Evolutionary conservation across 2,888 invertebrate species (phyloP).

Genomic region (Oasisia sp.): DNA sequence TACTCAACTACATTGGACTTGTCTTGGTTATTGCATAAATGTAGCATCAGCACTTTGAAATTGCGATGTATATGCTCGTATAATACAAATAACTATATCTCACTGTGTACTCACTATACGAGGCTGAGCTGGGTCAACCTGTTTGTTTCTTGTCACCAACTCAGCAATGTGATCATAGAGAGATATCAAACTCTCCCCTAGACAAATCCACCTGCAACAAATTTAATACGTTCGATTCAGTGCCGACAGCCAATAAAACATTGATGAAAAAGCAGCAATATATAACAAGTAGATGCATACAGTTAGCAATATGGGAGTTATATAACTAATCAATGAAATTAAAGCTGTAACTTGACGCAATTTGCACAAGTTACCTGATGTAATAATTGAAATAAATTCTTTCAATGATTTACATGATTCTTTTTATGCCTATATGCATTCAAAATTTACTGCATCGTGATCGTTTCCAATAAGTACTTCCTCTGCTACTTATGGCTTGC

Average conservation of each 20-base stretch:
- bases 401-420: too few species aligned
- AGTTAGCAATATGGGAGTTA: not conserved
- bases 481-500: too few species aligned
- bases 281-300: not conserved
- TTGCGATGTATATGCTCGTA: too few species aligned
- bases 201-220: constrained; percentile 59
- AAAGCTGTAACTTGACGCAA: not conserved
- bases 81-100: not conserved
- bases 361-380: not conserved
- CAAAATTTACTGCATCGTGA: too few species aligned
- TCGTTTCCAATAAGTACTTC: too few species aligned
- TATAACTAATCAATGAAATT: not conserved
- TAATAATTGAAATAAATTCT: too few species aligned
- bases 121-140: constrained; percentile 37
- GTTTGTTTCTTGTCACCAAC: not conserved
- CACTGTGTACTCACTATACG: constrained; percentile 50
- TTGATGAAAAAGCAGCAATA: not conserved
- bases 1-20: too few species aligned
- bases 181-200: constrained; percentile 60
- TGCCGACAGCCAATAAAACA: not conserved
- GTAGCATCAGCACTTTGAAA: too few species aligned
- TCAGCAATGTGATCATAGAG: constrained; percentile 57
- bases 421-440: too few species aligned
- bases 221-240: not conserved
- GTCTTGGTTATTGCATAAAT: too few species aligned